Evolutionary conservation across 1,140 invertebrate genomes (phyloP), one percentile per base, ranked within the genome.

Genomic region (Drosophila teissieri): DNA sequence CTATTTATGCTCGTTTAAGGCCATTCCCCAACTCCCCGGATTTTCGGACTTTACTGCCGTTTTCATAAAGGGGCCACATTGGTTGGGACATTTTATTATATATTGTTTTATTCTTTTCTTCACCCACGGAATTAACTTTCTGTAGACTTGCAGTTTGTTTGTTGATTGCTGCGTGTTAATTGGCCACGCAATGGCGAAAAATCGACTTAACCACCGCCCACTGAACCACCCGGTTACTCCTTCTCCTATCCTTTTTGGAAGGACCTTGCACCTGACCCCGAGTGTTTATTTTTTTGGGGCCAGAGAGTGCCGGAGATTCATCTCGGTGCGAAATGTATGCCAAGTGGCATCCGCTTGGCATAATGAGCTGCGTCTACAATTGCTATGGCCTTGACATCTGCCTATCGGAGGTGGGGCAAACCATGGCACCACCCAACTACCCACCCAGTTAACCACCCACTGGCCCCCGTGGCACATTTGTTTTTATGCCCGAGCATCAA

Each of bases 131-230:
- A 55, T 54, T 53, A 62, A 40, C 44, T 46, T 17, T 42, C 15
- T 52, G 11, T 27, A 24, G 14, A 37, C 40, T 44, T 22, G 6
- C 12, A 44, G 36, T 19, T 64, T 51, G 42, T 55, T 73, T 73
- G 62, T 55, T 24, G 52, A 72, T 70, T 74, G 85, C 82, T 86
- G 83, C 83, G 84, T 86, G 84, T 81, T 88, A 86, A 86, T 86
- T 86, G 84, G 79, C 83, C 79, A 89, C 83, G 72, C 81, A 81
- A 89, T 80, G 76, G 76, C 80, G 63, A 89, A 84, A 89, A 89
- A 88, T 89, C 77, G 84, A 83, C 79, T 77, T 83, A 75, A 80
- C 48, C 54, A 37, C 10, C 48, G 22, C 17, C 15, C 51, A 53
- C 31, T 2, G 22, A 53, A 11, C 11, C 34, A 36, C 48, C n/a